Conservation (phyloP, 2,113 vertebrate species). For the Hyperoodon ampullatus region DNA sequence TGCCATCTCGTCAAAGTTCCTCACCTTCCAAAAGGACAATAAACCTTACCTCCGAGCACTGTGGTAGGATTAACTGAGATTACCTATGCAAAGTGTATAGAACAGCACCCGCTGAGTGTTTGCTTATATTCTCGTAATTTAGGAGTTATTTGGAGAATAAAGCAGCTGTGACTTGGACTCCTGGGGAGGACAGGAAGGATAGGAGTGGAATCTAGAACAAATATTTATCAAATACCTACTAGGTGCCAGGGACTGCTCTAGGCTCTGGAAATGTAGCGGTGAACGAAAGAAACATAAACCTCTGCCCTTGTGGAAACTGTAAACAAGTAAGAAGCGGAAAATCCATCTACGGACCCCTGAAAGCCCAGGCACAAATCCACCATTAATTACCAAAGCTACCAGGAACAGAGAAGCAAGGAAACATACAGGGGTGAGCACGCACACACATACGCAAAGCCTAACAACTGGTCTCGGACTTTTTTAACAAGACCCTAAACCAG, state of each 20-base stretch:
- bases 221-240: neutral
- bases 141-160: neutral
- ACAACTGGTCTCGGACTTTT: neutral
- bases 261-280: neutral
- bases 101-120: accelerated
- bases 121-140: neutral
- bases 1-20: neutral
- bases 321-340: neutral
- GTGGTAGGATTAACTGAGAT: neutral
- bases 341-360: neutral
- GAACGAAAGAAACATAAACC: neutral
- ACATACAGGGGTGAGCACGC: accelerated
- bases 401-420: neutral
- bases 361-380: neutral
- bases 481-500: neutral
- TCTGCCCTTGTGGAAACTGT: neutral
- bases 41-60: accelerated
- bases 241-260: neutral
- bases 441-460: neutral
- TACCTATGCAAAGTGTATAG: neutral
- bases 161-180: neutral
- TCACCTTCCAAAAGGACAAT: neutral
- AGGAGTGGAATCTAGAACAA: neutral
- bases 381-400: neutral
- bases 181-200: neutral